Conservation (phyloP, 2,888 invertebrate genomes). For the Limnephilus lunatus region DNA sequence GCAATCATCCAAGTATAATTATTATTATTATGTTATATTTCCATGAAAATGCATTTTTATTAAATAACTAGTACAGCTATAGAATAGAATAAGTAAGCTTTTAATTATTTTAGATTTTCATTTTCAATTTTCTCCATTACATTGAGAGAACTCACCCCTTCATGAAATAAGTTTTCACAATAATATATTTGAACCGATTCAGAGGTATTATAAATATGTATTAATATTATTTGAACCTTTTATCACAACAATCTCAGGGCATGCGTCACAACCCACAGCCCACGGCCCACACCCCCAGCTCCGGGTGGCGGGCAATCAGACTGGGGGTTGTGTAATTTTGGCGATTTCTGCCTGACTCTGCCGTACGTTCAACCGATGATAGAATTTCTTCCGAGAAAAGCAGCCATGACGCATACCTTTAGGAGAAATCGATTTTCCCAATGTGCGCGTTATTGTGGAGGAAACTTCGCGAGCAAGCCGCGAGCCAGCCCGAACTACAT, state of each 20-base stretch:
- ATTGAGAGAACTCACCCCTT: neutral
- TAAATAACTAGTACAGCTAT: too few relatives aligned
- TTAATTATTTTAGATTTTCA: too few relatives aligned
- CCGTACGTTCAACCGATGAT: slow-evolving; percentile 39
- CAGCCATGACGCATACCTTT: slow-evolving; percentile 50
- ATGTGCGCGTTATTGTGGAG: slow-evolving; percentile 39
- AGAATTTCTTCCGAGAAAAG: slow-evolving; percentile 49
- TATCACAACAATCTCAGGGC: neutral
- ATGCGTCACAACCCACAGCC: neutral
- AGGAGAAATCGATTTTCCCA: slow-evolving; percentile 53
- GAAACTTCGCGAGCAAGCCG: neutral
- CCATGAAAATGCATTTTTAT: too few relatives aligned
- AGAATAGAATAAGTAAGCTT: too few relatives aligned
- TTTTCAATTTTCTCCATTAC: too few relatives aligned
- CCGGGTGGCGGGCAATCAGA: neutral
- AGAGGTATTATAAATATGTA: neutral
- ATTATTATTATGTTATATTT: too few relatives aligned
- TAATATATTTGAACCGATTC: neutral
- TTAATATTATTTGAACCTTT: neutral
- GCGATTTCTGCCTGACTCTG: neutral
- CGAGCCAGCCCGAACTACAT: neutral
- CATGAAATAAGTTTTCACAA: neutral
- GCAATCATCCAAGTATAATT: too few relatives aligned
- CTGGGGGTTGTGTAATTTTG: slow-evolving; percentile 23
- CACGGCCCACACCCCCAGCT: neutral